Conservation (phyloP, 2,113 vertebrate genomes). For the Chitala chitala region DNA sequence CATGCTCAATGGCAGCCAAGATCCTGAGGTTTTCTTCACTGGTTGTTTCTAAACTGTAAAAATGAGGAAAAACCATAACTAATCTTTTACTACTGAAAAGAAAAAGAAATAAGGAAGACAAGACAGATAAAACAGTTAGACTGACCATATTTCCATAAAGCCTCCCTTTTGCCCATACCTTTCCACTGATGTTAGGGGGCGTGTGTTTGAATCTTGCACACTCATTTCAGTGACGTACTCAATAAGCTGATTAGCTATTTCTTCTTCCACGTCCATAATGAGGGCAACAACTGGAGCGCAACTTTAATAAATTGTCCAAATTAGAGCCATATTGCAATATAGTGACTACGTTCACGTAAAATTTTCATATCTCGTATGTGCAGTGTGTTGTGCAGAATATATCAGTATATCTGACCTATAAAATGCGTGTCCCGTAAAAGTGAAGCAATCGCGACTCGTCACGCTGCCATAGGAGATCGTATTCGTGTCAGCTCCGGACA, state of each 20-base stretch:
- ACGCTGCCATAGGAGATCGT: too few relatives aligned
- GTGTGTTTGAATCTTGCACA: slow-evolving; percentile 64
- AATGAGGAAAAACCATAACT: slow-evolving; percentile 29
- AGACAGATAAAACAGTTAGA: background rate
- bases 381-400: too few relatives aligned
- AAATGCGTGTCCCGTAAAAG: background rate
- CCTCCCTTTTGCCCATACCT: slow-evolving; percentile 56
- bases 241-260: slow-evolving; percentile 57
- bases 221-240: slow-evolving; percentile 65
- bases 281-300: slow-evolving; percentile 19
- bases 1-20: slow-evolving; percentile 66
- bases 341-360: too few relatives aligned
- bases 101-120: background rate
- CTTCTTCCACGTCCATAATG: slow-evolving; percentile 59
- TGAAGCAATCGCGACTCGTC: too few relatives aligned
- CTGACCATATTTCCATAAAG: background rate
- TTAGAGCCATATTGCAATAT: too few relatives aligned
- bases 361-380: too few relatives aligned
- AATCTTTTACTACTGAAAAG: background rate
- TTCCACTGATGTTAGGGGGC: slow-evolving; percentile 47
- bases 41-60: slow-evolving; percentile 57
- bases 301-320: slow-evolving; percentile 7
- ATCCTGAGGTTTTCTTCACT: slow-evolving; percentile 71
- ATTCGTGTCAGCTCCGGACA: slow-evolving; percentile 76
- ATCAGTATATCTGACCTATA: too few relatives aligned